Percentiles rank a stretch among this genome's conserved stretches.
Evolutionary conservation across 2,888 invertebrate genomes (phyloP).

Genomic region (Apotomis capreana): DNA sequence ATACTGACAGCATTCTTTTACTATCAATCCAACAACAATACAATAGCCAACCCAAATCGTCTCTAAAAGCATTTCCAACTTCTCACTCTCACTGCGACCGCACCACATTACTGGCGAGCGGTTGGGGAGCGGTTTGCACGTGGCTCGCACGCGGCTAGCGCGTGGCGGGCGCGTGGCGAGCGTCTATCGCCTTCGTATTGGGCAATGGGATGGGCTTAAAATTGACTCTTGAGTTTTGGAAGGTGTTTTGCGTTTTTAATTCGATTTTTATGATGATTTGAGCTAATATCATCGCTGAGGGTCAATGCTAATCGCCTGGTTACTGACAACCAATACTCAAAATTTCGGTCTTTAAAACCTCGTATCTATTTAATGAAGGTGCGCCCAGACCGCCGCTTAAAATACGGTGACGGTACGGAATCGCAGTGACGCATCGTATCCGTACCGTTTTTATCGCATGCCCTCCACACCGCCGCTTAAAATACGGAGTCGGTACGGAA

Average conservation of each 20-base stretch:
- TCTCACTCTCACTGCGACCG: slow-evolving; percentile 62
- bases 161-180: slow-evolving; percentile 44
- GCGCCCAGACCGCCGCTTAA: too few relatives aligned
- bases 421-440: too few relatives aligned
- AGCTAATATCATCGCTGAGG: not conserved
- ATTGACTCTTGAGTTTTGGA: slow-evolving; percentile 48
- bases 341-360: too few relatives aligned
- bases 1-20: not conserved
- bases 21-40: slow-evolving; percentile 16
- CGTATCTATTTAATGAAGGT: too few relatives aligned
- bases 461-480: too few relatives aligned
- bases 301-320: too few relatives aligned
- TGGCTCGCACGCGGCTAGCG: slow-evolving; percentile 44
- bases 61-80: slow-evolving; percentile 44
- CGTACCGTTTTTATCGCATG: too few relatives aligned
- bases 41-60: slow-evolving; percentile 20
- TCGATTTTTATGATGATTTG: slow-evolving; percentile 12
- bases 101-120: slow-evolving; percentile 59
- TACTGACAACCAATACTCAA: too few relatives aligned
- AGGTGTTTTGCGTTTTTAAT: slow-evolving; percentile 10
- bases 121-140: slow-evolving; percentile 59
- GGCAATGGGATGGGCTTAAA: slow-evolving; percentile 54
- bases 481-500: too few relatives aligned
- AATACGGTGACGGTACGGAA: too few relatives aligned
- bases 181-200: slow-evolving; percentile 60